Percentiles rank a stretch among this genome's conserved stretches.
phyloP scores from a whole-genome alignment of 2,888 invertebrate species.

The Chrysomela aeneicollis region DNA sequence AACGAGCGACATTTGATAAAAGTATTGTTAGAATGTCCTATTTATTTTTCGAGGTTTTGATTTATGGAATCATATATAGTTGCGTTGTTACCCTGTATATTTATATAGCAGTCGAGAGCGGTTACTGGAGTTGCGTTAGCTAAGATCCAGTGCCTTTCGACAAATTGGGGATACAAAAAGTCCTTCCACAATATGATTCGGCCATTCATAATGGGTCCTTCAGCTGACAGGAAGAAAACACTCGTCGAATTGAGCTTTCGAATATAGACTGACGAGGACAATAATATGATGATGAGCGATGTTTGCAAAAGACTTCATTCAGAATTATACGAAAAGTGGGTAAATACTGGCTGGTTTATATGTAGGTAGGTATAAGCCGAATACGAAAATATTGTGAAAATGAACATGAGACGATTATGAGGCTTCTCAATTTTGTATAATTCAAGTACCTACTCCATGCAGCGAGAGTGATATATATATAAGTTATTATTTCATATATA shows the following conservation, averaged over 20 bases:
- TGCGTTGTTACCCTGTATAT: no score
- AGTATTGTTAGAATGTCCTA: no score
- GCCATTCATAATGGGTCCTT: constrained; percentile 37
- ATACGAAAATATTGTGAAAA: no score
- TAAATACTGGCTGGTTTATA: not conserved
- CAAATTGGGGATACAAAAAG: constrained; percentile 45
- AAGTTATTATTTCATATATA: no score
- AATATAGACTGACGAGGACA: constrained; percentile 26
- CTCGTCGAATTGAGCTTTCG: constrained; percentile 41
- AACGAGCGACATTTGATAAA: no score
- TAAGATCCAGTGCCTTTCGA: constrained; percentile 19
- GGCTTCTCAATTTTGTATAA: no score
- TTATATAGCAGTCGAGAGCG: no score
- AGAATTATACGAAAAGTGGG: not conserved
- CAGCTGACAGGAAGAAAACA: constrained; percentile 51
- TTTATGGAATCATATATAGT: no score
- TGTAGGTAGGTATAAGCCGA: not conserved
- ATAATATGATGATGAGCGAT: constrained; percentile 25
- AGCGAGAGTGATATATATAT: no score
- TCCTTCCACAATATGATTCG: constrained; percentile 37
- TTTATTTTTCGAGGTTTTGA: no score
- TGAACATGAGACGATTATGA: no score
- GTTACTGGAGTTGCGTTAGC: not conserved
- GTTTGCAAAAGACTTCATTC: not conserved
- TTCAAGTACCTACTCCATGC: no score